Evolutionary conservation across 2,888 invertebrate species (phyloP).

Genomic region (Diogma glabrata): DNA sequence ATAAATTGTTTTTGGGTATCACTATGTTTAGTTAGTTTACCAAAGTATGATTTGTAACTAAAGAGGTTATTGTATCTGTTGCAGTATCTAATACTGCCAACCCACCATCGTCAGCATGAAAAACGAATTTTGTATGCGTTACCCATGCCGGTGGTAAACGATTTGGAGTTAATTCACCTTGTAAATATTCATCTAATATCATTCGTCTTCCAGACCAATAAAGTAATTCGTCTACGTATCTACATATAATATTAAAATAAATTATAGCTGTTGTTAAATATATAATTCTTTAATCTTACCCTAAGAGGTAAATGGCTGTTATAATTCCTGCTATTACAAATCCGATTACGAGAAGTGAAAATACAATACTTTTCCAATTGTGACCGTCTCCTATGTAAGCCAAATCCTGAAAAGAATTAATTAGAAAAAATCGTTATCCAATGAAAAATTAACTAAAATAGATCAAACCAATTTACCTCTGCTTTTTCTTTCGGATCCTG

Average conservation of each 20-base stretch:
- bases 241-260: constrained; percentile 26
- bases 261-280: background rate
- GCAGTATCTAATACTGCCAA: constrained; percentile 66
- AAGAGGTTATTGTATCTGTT: constrained; percentile 63
- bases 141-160: constrained; percentile 73
- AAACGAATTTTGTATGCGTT: constrained; percentile 69
- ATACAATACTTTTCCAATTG: constrained; percentile 81
- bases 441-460: background rate
- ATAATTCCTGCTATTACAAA: constrained; percentile 79
- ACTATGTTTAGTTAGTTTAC: constrained; percentile 40
- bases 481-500: constrained; percentile 78
- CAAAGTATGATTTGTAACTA: constrained; percentile 79
- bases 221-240: constrained; percentile 78
- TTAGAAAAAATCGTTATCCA: constrained; percentile 17
- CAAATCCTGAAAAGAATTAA: constrained; percentile 50
- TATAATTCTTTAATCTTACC: constrained; percentile 39
- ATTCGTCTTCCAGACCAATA: constrained; percentile 82
- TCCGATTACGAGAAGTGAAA: constrained; percentile 76
- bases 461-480: constrained; percentile 37
- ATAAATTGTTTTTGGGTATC: constrained; percentile 6
- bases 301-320: constrained; percentile 77
- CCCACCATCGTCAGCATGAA: constrained; percentile 77
- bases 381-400: constrained; percentile 68
- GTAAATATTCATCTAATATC: constrained; percentile 74
- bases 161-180: constrained; percentile 60